Percentiles rank a stretch among this genome's conserved stretches.
phyloP scores from a whole-genome alignment of 2,888 invertebrate genomes.

The Lydus trimaculatus region DNA sequence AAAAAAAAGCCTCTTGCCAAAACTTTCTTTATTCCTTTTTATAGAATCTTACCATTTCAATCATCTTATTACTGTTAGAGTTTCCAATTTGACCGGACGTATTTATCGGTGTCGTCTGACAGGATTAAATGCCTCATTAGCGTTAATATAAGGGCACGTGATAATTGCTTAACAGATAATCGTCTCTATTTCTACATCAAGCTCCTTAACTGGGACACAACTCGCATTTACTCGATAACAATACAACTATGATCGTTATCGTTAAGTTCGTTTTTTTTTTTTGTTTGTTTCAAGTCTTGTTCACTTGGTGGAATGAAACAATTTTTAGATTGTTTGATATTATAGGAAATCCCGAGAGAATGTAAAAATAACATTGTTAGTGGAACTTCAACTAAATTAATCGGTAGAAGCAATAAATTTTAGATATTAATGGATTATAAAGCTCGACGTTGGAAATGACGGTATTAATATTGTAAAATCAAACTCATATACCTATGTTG shows the following conservation, averaged over 20 bases:
- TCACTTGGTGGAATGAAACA: not conserved
- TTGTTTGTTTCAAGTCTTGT: constrained; percentile 14
- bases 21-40: no score
- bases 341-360: not conserved
- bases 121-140: constrained; percentile 24
- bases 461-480: not conserved
- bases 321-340: not conserved
- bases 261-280: no score
- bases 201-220: constrained; percentile 16
- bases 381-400: not conserved
- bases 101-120: not conserved
- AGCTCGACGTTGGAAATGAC: not conserved
- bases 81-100: not conserved
- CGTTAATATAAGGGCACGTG: constrained; percentile 23
- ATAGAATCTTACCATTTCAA: no score
- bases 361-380: not conserved
- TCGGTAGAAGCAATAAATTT: not conserved
- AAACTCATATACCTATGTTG: not conserved
- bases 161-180: constrained; percentile 18
- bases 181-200: constrained; percentile 4
- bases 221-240: constrained; percentile 19
- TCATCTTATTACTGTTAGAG: not conserved
- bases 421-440: not conserved
- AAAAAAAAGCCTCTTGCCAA: not conserved
- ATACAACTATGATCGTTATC: constrained; percentile 22